Base-by-base conservation (phyloP, 2,888 invertebrate species). In the Lithophane socia region DNA sequence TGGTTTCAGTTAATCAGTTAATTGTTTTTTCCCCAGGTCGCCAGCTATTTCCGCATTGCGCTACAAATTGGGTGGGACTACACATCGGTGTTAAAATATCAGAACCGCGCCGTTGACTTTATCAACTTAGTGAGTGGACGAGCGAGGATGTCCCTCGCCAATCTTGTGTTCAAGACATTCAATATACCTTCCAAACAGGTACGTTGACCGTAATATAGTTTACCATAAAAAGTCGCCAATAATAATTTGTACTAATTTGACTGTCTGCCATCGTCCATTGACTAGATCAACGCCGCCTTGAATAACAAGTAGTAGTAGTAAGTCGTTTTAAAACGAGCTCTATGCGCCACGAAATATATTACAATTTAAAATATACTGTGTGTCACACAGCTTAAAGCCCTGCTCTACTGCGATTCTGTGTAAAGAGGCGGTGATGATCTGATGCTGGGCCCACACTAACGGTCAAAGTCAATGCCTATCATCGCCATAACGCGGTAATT, bases 61-160 rank as follows among this genome's bases (percentile, higher is more conserved):
- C 88, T 97, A 49, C 97, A 97, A 89, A 96, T 97, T 49, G 96
- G 96, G 16, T 96, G 96, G 96, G 92, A 94, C 77, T 97, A 97
- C 82, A 89, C 90, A 8, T 94, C 94, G 1, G 96, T 97, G 70
- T 87, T 96, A n/a, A 96, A 96, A 84, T 96, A 96, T 75, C 94
- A 96, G 70, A 94, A 93, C 64, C 92, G 94, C 29, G 94, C 96
- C 0, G 90, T 97, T 73, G 96, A 97, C 78, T 95, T 97, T 75
- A 96, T 97, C 61, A 96, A 96, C 80, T 88, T 95, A 72, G 95
- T 97, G 76, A 97, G 95, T 86, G 97, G 97, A 0, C 91, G 96
- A 47, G 93, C 95, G 1, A 91, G 96, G 24, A 96, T 97, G 96
- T 93, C 96, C 0, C 89, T 97, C 47, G 96, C 97, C 2, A 97